phyloP scores from a whole-genome alignment of 2,797 vertebrate genomes.

The Oryzias dopingdopingensis region DNA sequence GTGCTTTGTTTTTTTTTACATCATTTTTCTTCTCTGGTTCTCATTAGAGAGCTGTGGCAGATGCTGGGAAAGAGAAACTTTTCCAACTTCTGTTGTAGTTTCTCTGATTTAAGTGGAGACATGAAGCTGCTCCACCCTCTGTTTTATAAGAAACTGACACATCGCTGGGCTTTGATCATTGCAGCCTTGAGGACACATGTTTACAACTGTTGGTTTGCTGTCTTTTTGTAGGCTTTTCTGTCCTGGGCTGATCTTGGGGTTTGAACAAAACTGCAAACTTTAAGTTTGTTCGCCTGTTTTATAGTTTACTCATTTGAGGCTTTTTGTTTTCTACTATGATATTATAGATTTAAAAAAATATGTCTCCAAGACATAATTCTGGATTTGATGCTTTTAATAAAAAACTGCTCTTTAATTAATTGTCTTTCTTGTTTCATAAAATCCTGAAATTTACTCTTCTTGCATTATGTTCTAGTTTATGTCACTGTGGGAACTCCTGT shows the following conservation, averaged over 20 bases:
- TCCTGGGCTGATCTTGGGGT: no score
- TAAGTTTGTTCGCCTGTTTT: no score
- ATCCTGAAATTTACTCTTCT: constrained; percentile 8
- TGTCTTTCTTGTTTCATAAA: not conserved
- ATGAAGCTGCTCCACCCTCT: constrained; percentile 42
- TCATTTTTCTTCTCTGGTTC: constrained; percentile 29
- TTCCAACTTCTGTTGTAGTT: constrained; percentile 33
- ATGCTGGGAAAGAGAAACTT: constrained; percentile 32
- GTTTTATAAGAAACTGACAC: constrained; percentile 39
- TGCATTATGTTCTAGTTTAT: constrained; percentile 28
- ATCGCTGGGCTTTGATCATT: constrained; percentile 44
- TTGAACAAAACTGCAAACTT: no score
- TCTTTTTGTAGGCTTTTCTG: no score
- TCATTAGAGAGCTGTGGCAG: constrained; percentile 43
- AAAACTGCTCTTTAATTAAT: not conserved
- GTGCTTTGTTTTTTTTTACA: constrained; percentile 4
- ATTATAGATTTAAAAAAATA: constrained; percentile 12
- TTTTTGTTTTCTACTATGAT: constrained; percentile 2
- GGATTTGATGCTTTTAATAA: not conserved
- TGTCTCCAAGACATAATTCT: not conserved
- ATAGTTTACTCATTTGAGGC: constrained; percentile 17
- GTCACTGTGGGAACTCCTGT: constrained; percentile 19
- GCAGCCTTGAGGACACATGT: not conserved
- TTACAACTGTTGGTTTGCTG: no score
- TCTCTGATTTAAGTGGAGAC: constrained; percentile 48